These are phyloP conservation scores for Esperia sulphurella DNA, from an alignment of 2,888 invertebrate species.

Conservation along the genomic window DNA sequence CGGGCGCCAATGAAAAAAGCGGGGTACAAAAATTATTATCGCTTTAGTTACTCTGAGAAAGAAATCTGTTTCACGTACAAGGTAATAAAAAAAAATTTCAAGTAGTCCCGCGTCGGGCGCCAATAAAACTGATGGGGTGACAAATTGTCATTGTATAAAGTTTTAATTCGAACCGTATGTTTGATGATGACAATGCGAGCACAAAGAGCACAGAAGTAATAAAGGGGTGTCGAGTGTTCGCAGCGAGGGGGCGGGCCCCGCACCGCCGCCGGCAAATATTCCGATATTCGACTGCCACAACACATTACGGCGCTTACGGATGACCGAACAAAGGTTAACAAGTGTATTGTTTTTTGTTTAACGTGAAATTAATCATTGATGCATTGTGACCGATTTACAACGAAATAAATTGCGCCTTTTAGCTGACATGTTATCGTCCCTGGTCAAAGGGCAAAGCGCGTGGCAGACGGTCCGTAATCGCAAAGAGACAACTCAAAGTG, in stretches of 20 bases:
- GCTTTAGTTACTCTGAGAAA: too few relatives aligned
- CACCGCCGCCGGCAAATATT: slow-evolving; percentile 12
- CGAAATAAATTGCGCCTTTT: slow-evolving; percentile 1
- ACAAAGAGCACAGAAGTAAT: slow-evolving; percentile 71
- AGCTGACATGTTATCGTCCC: slow-evolving; percentile 34
- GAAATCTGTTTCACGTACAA: too few relatives aligned
- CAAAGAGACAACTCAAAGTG: slow-evolving; percentile 70
- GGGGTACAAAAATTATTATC: too few relatives aligned
- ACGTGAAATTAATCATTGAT: neutral
- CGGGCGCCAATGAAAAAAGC: too few relatives aligned
- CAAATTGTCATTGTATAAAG: slow-evolving; percentile 53
- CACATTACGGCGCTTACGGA: slow-evolving; percentile 14
- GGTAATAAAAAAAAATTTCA: too few relatives aligned
- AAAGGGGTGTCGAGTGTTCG: slow-evolving; percentile 69
- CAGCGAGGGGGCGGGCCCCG: slow-evolving; percentile 26
- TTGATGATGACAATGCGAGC: slow-evolving; percentile 55
- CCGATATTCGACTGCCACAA: slow-evolving; percentile 9
- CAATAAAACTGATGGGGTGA: slow-evolving; percentile 45
- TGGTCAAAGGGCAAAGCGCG: slow-evolving; percentile 43
- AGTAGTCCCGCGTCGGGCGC: slow-evolving; percentile 41
- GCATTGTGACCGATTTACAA: neutral
- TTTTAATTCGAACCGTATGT: slow-evolving; percentile 67
- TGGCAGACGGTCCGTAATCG: slow-evolving; percentile 55
- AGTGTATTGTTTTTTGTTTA: neutral
- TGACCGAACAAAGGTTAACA: slow-evolving; percentile 9